These are phyloP conservation scores for Nipponia nippon DNA, from an alignment of 2,113 vertebrate species.

Conservation along the genomic window DNA sequence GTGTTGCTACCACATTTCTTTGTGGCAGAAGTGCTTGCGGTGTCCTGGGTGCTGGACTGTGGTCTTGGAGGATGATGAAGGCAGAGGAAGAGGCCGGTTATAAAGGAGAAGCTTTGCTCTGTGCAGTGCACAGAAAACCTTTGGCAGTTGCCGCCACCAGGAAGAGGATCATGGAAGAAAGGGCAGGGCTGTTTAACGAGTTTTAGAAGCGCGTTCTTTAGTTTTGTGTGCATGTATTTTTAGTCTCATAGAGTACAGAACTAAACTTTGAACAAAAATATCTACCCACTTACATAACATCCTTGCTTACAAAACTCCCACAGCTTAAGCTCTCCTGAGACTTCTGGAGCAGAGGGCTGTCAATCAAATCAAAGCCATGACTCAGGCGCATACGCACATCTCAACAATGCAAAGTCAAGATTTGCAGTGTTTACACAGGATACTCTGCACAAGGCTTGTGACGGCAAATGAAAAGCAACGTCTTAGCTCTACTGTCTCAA, in stretches of 20 bases:
- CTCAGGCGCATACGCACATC: background rate
- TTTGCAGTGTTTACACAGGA: background rate
- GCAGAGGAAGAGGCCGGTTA: background rate
- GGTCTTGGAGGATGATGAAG: background rate
- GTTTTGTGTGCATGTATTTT: conserved; percentile 68
- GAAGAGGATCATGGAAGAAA: conserved; percentile 34
- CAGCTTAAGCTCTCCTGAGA: background rate
- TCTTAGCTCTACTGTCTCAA: rapidly evolving
- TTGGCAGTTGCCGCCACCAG: conserved; percentile 2
- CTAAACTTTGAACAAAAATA: conserved; percentile 71
- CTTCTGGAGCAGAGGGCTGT: conserved; percentile 27
- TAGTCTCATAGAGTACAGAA: conserved; percentile 17
- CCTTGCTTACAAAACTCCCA: conserved; percentile 36
- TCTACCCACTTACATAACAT: conserved; percentile 65
- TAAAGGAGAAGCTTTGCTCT: background rate
- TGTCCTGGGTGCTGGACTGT: background rate
- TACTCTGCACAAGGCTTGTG: background rate
- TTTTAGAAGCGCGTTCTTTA: conserved; percentile 55
- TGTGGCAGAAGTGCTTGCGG: background rate
- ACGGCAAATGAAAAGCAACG: background rate
- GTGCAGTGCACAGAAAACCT: background rate
- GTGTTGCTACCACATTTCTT: background rate
- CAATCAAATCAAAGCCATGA: background rate
- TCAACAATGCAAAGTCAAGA: background rate
- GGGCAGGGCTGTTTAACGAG: conserved; percentile 45